Base-by-base conservation (phyloP, 2,888 invertebrate genomes). In the Theristus sp. region DNA sequence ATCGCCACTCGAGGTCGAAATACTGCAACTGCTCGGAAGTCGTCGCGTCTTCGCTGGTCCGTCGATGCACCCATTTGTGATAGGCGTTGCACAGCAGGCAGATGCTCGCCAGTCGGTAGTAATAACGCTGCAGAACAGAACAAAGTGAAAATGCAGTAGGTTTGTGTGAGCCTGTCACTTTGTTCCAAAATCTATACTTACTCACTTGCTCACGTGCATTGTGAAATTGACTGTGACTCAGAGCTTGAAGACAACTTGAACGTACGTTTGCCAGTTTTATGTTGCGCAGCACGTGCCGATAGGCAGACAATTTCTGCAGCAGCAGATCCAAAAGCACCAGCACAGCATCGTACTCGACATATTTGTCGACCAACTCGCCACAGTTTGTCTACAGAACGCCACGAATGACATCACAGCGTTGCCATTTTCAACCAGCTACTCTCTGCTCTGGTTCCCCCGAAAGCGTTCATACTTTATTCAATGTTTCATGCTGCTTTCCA, bases 341-440 rank as follows among this genome's bases (percentile, higher is more conserved):
- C 0, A 87, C 84, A n/a, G 84, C 81, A 71, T 91, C 91, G 74
- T 86, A 89, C 76, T 91, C 90, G 62, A 90, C 83, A 71, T 90
- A 91, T 73, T 88, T 88, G 74, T 91, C 91, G 0, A 87, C 86
- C 22, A 84, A 75, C 55, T 81, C 78, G 57, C 82, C 82, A 72
- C 91, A 91, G 64, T 80, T 79, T 17, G 80, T 81, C 90, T 90
- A 68, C 71, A 76, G 78, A 17, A 22, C 10, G 27, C 17, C 17
- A 27, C n/a, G n/a, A 24, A 53, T n/a, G 27, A 17, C 38, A n/a
- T n/a, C n/a, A n/a, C n/a, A n/a, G n/a, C n/a, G n/a, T n/a, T n/a
- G 25, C 26, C 10, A 38, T 38, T 38, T 38, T 38, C 17, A 38
- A 17, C 38, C 17, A 38, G 17, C 17, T n/a, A n/a, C n/a, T n/a